phyloP scores from a whole-genome alignment of 2,797 vertebrate genomes.

The Amazonetta brasiliensis region DNA sequence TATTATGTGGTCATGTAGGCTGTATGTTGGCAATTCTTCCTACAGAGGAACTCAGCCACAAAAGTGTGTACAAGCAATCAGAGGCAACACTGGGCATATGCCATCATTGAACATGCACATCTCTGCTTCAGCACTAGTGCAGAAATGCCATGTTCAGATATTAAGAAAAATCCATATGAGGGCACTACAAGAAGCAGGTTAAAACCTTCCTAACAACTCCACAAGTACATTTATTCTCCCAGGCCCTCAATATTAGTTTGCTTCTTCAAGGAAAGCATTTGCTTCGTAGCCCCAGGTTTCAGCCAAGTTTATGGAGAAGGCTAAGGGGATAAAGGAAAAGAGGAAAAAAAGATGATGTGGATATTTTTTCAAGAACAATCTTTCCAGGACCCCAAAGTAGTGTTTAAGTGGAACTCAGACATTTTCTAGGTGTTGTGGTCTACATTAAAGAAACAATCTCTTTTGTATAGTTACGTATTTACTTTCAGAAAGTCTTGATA shows the following conservation, averaged over 20 bases:
- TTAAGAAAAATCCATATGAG: background rate
- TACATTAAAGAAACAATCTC: background rate
- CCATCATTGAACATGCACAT: rapidly evolving
- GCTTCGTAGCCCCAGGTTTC: background rate
- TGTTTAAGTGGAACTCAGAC: background rate
- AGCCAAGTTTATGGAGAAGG: background rate
- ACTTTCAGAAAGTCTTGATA: background rate
- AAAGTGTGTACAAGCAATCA: background rate
- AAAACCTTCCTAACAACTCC: background rate
- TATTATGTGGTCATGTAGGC: background rate
- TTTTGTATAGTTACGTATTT: background rate
- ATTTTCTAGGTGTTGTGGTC: background rate
- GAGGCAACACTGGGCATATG: background rate
- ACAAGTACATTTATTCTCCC: background rate
- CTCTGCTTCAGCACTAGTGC: background rate
- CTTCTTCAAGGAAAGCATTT: background rate
- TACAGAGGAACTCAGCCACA: background rate
- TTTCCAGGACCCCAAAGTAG: background rate
- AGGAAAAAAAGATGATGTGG: background rate
- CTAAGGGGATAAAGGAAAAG: background rate
- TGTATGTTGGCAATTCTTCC: background rate
- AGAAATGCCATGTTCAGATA: background rate
- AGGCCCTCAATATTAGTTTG: background rate
- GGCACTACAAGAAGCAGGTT: background rate
- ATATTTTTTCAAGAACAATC: background rate